Evolutionary conservation across 2,113 vertebrate genomes (phyloP), one percentile per base, ranked within the genome.

Genomic region (Hyperoodon ampullatus): DNA sequence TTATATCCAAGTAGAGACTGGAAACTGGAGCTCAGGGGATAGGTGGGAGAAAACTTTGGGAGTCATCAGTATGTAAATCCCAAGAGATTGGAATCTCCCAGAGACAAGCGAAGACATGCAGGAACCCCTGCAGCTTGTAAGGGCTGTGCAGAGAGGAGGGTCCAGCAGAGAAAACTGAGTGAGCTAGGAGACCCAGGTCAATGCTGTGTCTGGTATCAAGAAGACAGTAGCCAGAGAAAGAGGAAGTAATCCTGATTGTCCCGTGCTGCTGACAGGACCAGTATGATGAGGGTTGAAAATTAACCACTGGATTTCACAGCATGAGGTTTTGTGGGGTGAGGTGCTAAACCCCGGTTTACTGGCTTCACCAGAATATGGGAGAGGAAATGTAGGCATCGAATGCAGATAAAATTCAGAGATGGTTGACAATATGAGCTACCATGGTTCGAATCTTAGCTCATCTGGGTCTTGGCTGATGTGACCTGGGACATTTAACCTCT

Each of bases 281-380:
- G 19, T 14, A 0, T 1, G 0, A 8, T 5, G 26, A n/a, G 28
- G 14, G 26, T 3, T 58, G n/a, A 61, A 19, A 24, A 30, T 1
- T 3, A 28, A 1, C 61, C 14, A 1, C 2, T 0, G 2, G 18
- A 44, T 74, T 63, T 53, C 50, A 26, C 21, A 65, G 42, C 53
- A 1, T 11, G 8, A 8, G 24, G 3, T 63, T 39, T 63, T 2
- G 0, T 19, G 33, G 39, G 23, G 8, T 3, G 18, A 8, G 8
- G 0, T 28, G 28, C 83, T 77, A 58, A 63, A 30, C 5, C 53
- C 65, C 21, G 11, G 15, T 21, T 42, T 61, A 14, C 5, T 21
- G 16, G 47, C 61, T 19, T 84, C n/a, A 8, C 26, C 58, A 42
- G n/a, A 39, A 63, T 15, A 26, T 3, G 28, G 18, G 4, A 10